Percentiles rank a stretch among this genome's conserved stretches.
Evolutionary conservation across 37 sponge, comb jelly and placozoan species (phyloP).

Genomic region (Lycopodina hypogea): DNA sequence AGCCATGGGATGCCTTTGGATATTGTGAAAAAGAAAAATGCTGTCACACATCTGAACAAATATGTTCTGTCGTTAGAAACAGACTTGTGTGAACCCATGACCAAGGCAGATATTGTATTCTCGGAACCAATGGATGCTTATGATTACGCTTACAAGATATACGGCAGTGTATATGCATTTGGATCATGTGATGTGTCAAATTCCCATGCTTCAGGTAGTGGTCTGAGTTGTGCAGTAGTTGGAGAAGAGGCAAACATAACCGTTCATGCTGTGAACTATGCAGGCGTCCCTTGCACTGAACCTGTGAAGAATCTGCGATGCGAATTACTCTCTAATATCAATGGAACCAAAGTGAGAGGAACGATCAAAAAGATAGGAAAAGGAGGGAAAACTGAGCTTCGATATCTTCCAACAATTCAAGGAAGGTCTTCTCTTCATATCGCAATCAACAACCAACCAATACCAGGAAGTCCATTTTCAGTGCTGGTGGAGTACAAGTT

Average conservation of each 20-base stretch:
- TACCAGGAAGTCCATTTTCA: conserved; percentile 22
- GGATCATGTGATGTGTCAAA: background rate
- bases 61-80: background rate
- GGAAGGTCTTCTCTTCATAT: conserved; percentile 7
- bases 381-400: background rate
- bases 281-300: background rate
- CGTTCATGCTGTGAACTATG: conserved; percentile 4
- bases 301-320: background rate
- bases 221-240: background rate
- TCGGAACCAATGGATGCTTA: background rate
- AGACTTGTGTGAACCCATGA: background rate
- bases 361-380: background rate
- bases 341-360: background rate
- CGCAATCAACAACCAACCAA: conserved; percentile 1
- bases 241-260: conserved; percentile 7
- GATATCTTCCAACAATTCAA: conserved; percentile 2
- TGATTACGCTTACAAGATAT: background rate
- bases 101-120: conserved; percentile 6
- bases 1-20: conserved; percentile 10
- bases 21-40: conserved; percentile 8
- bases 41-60: background rate
- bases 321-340: conserved; percentile 2
- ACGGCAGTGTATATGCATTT: background rate
- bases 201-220: conserved; percentile 7
- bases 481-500: background rate